Evolutionary conservation across 1,140 invertebrate genomes (phyloP), one percentile per base, ranked within the genome.

Genomic region (Dinothrombium tinctorium): DNA sequence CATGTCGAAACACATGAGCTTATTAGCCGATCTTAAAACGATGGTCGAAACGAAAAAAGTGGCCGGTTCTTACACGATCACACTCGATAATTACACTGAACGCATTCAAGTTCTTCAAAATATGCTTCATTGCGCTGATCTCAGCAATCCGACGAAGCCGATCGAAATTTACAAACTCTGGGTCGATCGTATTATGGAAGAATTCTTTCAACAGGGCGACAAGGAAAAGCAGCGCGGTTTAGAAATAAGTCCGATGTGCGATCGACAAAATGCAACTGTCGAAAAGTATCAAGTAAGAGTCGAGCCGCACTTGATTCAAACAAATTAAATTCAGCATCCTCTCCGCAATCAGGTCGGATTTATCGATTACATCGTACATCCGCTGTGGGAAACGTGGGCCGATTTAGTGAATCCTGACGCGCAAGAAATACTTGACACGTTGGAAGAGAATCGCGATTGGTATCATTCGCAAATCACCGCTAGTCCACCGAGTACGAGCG

Each of bases 21-120:
- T 96, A 40, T 63, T 98, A 41, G 90, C 89, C 24, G 90, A 98
- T 61, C 66, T 98, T 35, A 98, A 98, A 59, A 98, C 90, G 4
- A 96, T 96, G 90, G 90, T 96, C 23, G 90, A 96, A 64, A 95
- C 90, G 2, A 96, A 96, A 62, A 96, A 95, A 61, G 87, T 86
- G 9, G 77, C 81, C 26, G 84, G 89, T 17, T 89, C 84, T 15
- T 87, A 87, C n/a, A 83, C 95, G 9, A 61, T 98, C n/a, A 61
- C 92, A 42, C 67, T 96, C 37, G 90, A 98, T 61, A 96, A 95
- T 59, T 98, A 98, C 62, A 94, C 86, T 23, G 90, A 98, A 60
- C 69, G 83, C 61, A 90, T 92, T 65, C 74, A 78, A 65, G 89
- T 98, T 41, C 69, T 99, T 47, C 87, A 98, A 66, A 96, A 95